phyloP scores from a whole-genome alignment of 2,113 vertebrate species.

The Emydocephalus ijimae region DNA sequence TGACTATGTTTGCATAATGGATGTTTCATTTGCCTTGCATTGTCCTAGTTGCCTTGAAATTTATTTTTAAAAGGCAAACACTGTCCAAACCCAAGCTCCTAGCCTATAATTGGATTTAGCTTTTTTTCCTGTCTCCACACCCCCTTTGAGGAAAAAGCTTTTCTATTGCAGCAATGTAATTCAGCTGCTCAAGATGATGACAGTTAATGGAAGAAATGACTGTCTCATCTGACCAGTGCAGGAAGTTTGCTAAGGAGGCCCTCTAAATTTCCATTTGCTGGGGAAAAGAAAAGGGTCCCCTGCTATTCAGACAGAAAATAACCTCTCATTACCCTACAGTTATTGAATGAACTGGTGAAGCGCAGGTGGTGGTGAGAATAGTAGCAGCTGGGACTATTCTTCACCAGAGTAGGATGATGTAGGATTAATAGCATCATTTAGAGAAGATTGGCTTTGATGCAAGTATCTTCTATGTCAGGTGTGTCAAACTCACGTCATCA shows the following conservation, averaged over 20 bases:
- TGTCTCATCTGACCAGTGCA: background rate
- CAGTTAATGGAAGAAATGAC: accelerated
- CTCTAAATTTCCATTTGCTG: accelerated
- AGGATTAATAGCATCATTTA: background rate
- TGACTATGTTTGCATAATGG: background rate
- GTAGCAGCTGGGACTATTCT: background rate
- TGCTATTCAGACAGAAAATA: background rate
- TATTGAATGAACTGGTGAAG: background rate
- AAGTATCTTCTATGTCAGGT: background rate
- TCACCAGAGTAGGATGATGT: background rate
- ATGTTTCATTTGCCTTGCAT: background rate
- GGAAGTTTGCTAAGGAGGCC: accelerated
- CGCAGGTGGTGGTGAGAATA: background rate
- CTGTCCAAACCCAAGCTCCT: background rate
- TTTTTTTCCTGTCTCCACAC: slow-evolving; percentile 10
- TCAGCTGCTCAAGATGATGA: accelerated
- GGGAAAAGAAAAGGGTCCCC: background rate
- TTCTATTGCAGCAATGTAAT: background rate
- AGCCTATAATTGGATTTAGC: slow-evolving; percentile 6
- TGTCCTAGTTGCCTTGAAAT: background rate
- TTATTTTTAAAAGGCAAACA: background rate
- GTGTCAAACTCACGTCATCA: no score
- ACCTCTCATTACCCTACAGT: background rate
- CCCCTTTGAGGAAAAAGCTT: slow-evolving; percentile 28
- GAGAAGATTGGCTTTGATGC: background rate